A percentile compares a stretch with the other conserved stretches of the same genome.
Evolutionary conservation across 2,113 vertebrate genomes (phyloP).

Genomic region (Cephalopholis sonnerati): DNA sequence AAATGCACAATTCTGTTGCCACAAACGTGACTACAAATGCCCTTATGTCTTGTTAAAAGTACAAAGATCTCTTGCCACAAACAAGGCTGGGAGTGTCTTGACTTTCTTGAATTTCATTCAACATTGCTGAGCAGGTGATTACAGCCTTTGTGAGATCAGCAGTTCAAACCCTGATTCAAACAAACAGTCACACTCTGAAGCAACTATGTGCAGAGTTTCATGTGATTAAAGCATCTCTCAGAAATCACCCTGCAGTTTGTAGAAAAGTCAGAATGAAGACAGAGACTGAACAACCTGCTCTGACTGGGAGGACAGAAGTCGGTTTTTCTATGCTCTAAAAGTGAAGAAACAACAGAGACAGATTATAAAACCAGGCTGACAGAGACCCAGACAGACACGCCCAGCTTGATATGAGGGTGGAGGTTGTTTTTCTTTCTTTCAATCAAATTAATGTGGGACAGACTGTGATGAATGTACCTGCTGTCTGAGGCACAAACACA

Average conservation of each 20-base stretch:
- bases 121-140: too few relatives aligned
- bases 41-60: too few relatives aligned
- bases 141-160: too few relatives aligned
- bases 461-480: slow-evolving; percentile 48
- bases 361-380: slow-evolving; percentile 4
- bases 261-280: neutral
- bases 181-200: slow-evolving; percentile 8
- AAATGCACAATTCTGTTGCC: too few relatives aligned
- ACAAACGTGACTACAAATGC: too few relatives aligned
- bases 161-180: neutral
- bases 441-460: slow-evolving; percentile 19
- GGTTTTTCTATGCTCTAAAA: neutral
- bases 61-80: too few relatives aligned
- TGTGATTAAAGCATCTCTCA: neutral
- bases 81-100: too few relatives aligned
- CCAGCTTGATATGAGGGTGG: neutral
- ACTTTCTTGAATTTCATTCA: too few relatives aligned
- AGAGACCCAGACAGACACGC: neutral
- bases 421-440: slow-evolving; percentile 43
- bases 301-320: neutral
- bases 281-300: neutral
- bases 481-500: slow-evolving; percentile 7
- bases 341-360: neutral
- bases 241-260: neutral
- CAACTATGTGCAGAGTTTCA: neutral